A percentile compares a stretch with the other conserved stretches of the same genome.
Conservation (phyloP, 2,797 vertebrate genomes). For the Ceryle rudis region DNA sequence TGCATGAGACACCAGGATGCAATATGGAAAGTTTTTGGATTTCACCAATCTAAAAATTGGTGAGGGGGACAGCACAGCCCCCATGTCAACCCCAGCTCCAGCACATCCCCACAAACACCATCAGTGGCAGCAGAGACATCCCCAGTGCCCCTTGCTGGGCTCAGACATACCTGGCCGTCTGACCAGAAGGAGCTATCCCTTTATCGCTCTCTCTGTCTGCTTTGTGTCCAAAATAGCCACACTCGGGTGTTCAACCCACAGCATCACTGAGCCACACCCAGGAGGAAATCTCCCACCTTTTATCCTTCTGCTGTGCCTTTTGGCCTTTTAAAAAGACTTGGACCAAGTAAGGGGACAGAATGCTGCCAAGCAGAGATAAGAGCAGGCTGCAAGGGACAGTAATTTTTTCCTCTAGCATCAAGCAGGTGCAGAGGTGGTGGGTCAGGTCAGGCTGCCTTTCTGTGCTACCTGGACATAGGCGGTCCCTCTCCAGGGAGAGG, state of each 20-base stretch:
- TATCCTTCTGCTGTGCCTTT: background rate
- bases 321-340: background rate
- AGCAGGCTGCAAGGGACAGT: background rate
- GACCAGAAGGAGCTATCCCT: background rate
- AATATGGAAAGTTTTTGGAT: background rate
- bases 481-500: background rate
- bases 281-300: background rate
- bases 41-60: background rate
- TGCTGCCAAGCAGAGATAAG: background rate
- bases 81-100: background rate
- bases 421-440: rapidly evolving
- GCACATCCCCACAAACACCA: background rate
- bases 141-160: too few species aligned
- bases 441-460: background rate
- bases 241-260: rapidly evolving
- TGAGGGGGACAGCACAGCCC: background rate
- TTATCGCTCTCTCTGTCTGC: background rate
- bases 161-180: background rate
- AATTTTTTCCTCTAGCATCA: background rate
- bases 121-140: rapidly evolving
- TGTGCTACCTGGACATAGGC: rapidly evolving
- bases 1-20: background rate
- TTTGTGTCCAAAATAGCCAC: background rate
- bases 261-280: background rate
- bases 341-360: background rate